A percentile compares a stretch with the other conserved stretches of the same genome.
Conservation (phyloP, 2,113 vertebrate species). For the Labeo catla region DNA sequence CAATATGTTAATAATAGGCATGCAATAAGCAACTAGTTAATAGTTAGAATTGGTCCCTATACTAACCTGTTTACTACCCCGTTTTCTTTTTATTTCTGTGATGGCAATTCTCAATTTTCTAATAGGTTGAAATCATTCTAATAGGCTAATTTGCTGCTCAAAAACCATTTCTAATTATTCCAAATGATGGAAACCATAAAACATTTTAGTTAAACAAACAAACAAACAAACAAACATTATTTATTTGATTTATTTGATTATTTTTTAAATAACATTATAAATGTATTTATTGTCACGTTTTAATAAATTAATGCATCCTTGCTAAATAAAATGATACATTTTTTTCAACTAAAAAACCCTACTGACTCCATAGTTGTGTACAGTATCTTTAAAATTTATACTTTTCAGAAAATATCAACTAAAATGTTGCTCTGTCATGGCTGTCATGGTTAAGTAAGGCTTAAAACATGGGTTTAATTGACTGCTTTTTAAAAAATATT, state of each 20-base stretch:
- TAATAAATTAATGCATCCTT: neutral
- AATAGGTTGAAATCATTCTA: neutral
- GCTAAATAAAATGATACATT: neutral
- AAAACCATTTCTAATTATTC: neutral
- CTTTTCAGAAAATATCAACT: neutral
- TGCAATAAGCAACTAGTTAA: too few species aligned
- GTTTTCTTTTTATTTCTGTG: neutral
- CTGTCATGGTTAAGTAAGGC: neutral
- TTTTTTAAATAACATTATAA: neutral
- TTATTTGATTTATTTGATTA: too few species aligned
- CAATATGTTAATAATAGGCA: too few species aligned
- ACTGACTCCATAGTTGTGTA: neutral
- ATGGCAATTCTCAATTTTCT: neutral
- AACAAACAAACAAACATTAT: too few species aligned
- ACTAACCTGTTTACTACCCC: too few species aligned
- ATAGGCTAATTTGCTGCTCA: neutral
- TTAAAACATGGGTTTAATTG: neutral
- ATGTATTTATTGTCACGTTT: neutral
- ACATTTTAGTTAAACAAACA: too few species aligned
- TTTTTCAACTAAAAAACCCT: neutral
- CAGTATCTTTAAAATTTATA: neutral
- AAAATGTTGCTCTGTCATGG: neutral
- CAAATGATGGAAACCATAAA: too few species aligned
- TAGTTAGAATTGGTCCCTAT: too few species aligned
- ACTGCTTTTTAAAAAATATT: neutral